Percentiles rank a stretch among this genome's conserved stretches.
These are phyloP conservation scores for Trematomus bernacchii DNA, from an alignment of 2,797 vertebrate genomes.

Conservation along the genomic window DNA sequence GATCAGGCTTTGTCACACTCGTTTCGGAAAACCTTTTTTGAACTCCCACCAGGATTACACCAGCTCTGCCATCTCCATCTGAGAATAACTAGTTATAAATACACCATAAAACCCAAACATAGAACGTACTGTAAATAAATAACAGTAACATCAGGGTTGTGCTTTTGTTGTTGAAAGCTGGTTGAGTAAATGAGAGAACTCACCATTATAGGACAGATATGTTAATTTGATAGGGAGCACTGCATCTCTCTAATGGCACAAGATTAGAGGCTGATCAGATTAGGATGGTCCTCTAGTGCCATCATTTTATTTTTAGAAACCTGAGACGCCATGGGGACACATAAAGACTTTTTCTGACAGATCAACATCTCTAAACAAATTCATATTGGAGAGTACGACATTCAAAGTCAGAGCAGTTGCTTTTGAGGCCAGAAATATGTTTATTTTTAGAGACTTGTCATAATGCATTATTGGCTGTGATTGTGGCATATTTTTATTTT, in stretches of 20 bases:
- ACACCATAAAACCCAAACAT: constrained; percentile 23
- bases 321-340: constrained; percentile 63
- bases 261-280: constrained; percentile 83
- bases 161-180: constrained; percentile 40
- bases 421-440: constrained; percentile 23
- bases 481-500: constrained; percentile 37
- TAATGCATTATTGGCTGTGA: constrained; percentile 25
- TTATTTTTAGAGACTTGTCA: constrained; percentile 59
- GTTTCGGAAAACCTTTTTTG: constrained; percentile 59
- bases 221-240: constrained; percentile 77
- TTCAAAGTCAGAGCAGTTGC: constrained; percentile 18
- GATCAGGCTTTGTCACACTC: constrained; percentile 57
- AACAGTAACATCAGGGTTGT: constrained; percentile 8
- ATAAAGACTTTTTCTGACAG: constrained; percentile 45
- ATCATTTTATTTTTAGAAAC: constrained; percentile 84
- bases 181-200: constrained; percentile 36
- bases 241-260: constrained; percentile 77
- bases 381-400: neutral
- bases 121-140: constrained; percentile 24
- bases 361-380: constrained; percentile 37
- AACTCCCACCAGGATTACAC: constrained; percentile 54
- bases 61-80: constrained; percentile 49
- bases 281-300: constrained; percentile 71
- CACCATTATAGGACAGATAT: constrained; percentile 62
- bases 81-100: constrained; percentile 47